Evolutionary conservation across 2,888 invertebrate species (phyloP), one percentile per base, ranked within the genome.

Genomic region (Scaptomyza flava): DNA sequence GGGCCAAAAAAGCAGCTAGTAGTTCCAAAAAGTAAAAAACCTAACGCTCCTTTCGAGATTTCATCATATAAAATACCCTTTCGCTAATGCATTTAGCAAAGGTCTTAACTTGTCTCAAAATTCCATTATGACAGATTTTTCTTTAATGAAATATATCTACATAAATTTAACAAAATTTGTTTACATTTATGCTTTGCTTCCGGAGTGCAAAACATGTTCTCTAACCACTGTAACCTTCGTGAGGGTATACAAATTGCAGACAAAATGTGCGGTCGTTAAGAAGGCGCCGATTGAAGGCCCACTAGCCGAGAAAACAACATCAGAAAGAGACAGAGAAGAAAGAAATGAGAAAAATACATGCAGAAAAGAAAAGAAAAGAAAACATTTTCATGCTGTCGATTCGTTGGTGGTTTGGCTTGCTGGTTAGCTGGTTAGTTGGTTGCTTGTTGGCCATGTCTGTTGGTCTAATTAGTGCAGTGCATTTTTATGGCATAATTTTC

Each of bases 401-500:
- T 57, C 50, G 66, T 57, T 72, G 77, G 56, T 38, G 34, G 42
- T 36, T 38, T 54, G 48, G 54, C 33, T 47, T 46, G 51, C 14
- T 43, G 46, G 27, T 34, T 43, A 45, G 46, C 11, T 42, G 45
- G 45, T 53, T 52, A 43, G 23, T 14, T 42, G 45, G 56, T 31
- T 41, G 61, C 53, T 74, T 67, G 63, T 63, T 74, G 62, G 76
- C 71, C 67, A 64, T 76, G 85, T 87, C 81, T 84, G 81, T 84
- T 85, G 77, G 82, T 82, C 79, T 83, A 83, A 81, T 83, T 87
- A 83, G 87, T 74, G 77, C 70, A 79, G 68, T 85, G 85, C 87
- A 87, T 81, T 83, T 83, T 83, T 82, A 83, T 87, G 68, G 87
- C 87, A 87, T 83, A 74, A 85, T 83, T 83, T 83, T 85, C 69